Base-by-base conservation (phyloP, 2,888 invertebrate species). In the Dioctria rufipes region DNA sequence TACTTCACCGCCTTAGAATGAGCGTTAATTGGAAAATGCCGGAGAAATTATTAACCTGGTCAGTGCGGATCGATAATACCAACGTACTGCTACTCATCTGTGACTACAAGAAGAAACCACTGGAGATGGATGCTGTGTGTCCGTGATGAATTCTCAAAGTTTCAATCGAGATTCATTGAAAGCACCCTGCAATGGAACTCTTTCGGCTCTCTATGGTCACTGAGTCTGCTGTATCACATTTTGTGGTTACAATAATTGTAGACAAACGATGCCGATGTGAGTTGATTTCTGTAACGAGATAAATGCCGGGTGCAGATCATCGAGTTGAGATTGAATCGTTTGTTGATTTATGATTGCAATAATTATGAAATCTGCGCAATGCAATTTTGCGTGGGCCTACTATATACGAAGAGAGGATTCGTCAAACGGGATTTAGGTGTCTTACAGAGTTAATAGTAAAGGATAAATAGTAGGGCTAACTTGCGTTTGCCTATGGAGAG, bases 301-400 rank as follows among this genome's bases (percentile, higher is more conserved):
- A 71, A 71, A 71, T 71, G 71, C 71, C 54, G 71, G 71, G 71
- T 71, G 37, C 71, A 54, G 71, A 71, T 71, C 71, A 71, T 71
- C 71, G 51, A 54, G 71, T 3, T 25, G 39, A 71, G 54, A 71
- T 71, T 71, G 71, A 54, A 71, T 71, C 71, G 71, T 71, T 54
- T 71, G 71, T 71, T 71, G 71, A 71, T 71, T 71, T 71, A 71
- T 71, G 51, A 54, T 71, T 71, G 71, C 71, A 71, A 71, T n/a
- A 71, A 71, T 71, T 71, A 54, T 54, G 71, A 49, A 54, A 54
- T 71, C 51, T 71, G 11, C 1, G 60, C n/a, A 60, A 60, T 60
- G 6, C 8, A 5, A 60, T 60, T 60, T 13, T 60, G 60, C 8
- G 25, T 2, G 2, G 46, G 5, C 5, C 46, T 46, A 46, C 46